A percentile compares a stretch with the other conserved stretches of the same genome.
phyloP scores from a whole-genome alignment of 2,113 vertebrate species.

The Pycnonotus jocosus region DNA sequence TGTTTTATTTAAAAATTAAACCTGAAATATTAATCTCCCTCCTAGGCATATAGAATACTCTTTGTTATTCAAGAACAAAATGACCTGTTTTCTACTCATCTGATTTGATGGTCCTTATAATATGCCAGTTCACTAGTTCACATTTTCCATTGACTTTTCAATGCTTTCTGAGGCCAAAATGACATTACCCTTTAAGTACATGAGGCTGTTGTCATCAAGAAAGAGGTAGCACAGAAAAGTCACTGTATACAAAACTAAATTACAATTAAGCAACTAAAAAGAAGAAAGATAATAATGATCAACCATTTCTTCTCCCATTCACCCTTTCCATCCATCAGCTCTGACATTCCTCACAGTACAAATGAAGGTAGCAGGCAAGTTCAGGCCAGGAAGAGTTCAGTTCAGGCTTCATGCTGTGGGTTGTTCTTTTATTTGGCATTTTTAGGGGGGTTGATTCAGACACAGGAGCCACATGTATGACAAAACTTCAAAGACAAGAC shows the following conservation, averaged over 20 bases:
- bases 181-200: slow-evolving; percentile 31
- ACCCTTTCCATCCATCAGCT: not conserved
- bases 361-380: not conserved
- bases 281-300: not conserved
- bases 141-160: slow-evolving; percentile 8
- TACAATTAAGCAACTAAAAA: not conserved
- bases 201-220: not conserved
- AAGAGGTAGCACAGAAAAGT: not conserved
- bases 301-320: not conserved
- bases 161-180: not conserved
- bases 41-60: not conserved
- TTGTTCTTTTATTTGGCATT: not conserved
- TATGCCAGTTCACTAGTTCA: slow-evolving; percentile 60
- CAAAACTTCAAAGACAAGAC: not conserved
- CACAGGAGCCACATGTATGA: not conserved
- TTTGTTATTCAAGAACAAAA: not conserved
- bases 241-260: not conserved
- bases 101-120: not conserved
- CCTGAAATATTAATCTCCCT: not conserved
- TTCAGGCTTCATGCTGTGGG: not conserved
- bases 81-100: not conserved
- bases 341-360: not conserved
- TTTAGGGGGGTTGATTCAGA: not conserved
- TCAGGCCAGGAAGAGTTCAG: not conserved
- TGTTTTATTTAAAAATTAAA: not conserved